Percentiles rank a stretch among this genome's conserved stretches.
phyloP scores from a whole-genome alignment of 2,888 invertebrate genomes.

The Spilosoma lubricipeda region DNA sequence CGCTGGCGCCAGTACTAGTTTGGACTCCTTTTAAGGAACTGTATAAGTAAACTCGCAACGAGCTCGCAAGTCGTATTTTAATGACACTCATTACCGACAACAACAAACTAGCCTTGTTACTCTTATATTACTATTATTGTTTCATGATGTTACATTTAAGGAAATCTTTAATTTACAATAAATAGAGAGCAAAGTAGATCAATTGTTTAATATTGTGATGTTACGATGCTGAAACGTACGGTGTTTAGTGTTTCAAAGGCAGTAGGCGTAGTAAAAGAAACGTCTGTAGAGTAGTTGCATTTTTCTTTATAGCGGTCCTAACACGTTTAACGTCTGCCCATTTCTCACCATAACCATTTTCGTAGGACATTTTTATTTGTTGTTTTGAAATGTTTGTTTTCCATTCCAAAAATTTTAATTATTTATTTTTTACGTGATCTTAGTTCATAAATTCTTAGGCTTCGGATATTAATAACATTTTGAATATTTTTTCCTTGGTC shows the following conservation, averaged over 20 bases:
- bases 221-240: constrained; percentile 30
- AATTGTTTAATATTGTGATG: constrained; percentile 26
- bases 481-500: constrained; percentile 48
- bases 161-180: constrained; percentile 24
- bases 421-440: constrained; percentile 60
- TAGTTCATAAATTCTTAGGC: constrained; percentile 49
- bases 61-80: constrained; percentile 35
- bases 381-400: constrained; percentile 58
- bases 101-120: constrained; percentile 32
- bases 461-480: constrained; percentile 42
- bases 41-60: constrained; percentile 38
- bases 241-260: constrained; percentile 23
- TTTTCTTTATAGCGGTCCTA: constrained; percentile 62
- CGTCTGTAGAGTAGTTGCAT: constrained; percentile 50
- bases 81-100: constrained; percentile 42
- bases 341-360: constrained; percentile 65
- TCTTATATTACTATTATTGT: constrained; percentile 20
- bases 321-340: constrained; percentile 64
- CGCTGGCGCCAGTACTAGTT: constrained; percentile 46
- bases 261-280: constrained; percentile 33
- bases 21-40: constrained; percentile 50
- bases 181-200: constrained; percentile 30
- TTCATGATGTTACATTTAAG: constrained; percentile 12
- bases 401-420: constrained; percentile 49
- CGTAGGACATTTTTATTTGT: constrained; percentile 67